Conservation (phyloP, 1,140 invertebrate species). For the Acromyrmex charruanus region DNA sequence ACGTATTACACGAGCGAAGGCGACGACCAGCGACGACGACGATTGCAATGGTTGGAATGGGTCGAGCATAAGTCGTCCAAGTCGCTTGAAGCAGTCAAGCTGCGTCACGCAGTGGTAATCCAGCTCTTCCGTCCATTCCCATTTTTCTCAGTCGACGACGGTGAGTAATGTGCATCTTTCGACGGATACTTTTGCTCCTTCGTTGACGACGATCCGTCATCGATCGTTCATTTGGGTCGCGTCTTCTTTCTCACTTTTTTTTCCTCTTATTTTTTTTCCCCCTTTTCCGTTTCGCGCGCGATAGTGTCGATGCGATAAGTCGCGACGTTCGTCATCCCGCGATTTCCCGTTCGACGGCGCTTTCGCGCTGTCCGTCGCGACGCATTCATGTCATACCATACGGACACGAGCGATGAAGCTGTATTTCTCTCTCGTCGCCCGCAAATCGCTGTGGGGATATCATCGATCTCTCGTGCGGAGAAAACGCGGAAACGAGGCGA, state of each 20-base stretch:
- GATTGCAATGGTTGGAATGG: slow-evolving; percentile 57
- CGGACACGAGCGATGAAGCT: background rate
- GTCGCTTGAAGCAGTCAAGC: slow-evolving; percentile 25
- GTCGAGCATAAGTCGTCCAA: slow-evolving; percentile 53
- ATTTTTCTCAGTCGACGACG: background rate
- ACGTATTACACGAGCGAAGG: background rate
- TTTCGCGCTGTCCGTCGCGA: background rate
- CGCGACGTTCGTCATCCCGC: too few species aligned
- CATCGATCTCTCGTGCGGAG: background rate
- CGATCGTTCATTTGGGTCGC: background rate
- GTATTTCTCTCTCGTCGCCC: background rate
- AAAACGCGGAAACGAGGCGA: background rate
- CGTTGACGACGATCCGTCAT: background rate
- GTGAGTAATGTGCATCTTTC: slow-evolving; percentile 17
- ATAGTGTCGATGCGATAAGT: background rate
- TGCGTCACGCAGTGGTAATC: slow-evolving; percentile 2
- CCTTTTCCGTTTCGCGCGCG: background rate
- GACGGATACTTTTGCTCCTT: background rate
- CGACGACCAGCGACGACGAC: background rate
- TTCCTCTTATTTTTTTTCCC: too few species aligned
- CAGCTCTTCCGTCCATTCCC: background rate
- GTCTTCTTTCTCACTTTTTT: background rate
- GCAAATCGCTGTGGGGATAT: background rate
- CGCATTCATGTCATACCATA: slow-evolving; percentile 1
- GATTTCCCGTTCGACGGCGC: background rate